These are phyloP conservation scores for Exephanes ischioxanthus DNA, from an alignment of 2,888 invertebrate species.

Conservation along the genomic window DNA sequence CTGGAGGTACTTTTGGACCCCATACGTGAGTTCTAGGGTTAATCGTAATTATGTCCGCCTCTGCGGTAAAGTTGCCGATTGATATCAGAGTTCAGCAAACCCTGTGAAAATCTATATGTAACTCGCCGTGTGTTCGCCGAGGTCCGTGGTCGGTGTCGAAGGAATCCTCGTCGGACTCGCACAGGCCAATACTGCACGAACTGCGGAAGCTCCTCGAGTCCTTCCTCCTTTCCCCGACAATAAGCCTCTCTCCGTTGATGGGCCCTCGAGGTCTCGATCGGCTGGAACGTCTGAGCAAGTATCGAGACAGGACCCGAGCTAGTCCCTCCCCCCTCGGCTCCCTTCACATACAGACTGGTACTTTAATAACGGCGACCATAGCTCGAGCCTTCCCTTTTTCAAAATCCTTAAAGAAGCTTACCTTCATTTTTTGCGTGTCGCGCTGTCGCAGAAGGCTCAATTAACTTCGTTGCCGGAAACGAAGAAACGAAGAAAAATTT, in stretches of 20 bases:
- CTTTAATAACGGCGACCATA: conserved; percentile 54
- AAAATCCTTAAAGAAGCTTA: conserved; percentile 49
- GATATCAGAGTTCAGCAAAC: conserved; percentile 21
- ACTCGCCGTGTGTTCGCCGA: background rate
- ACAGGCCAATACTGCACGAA: conserved; percentile 33
- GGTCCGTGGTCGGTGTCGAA: background rate
- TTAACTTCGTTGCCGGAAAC: background rate
- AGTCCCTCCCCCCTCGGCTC: background rate
- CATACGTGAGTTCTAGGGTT: too few species aligned
- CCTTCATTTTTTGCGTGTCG: conserved; percentile 7
- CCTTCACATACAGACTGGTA: conserved; percentile 44
- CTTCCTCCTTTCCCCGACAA: conserved; percentile 34
- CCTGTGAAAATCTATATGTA: conserved; percentile 2
- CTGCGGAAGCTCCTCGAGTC: conserved; percentile 30
- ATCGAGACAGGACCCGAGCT: background rate
- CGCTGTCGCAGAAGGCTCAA: background rate
- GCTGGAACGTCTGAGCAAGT: conserved; percentile 40
- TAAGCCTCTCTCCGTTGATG: conserved; percentile 50
- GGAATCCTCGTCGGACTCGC: background rate
- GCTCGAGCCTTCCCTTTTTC: conserved; percentile 38
- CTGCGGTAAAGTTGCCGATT: background rate
- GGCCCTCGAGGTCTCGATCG: conserved; percentile 57
- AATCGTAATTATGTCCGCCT: background rate
- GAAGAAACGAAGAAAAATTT: background rate
- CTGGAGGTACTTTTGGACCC: too few species aligned